Evolutionary conservation across 2,888 invertebrate species (phyloP), one percentile per base, ranked within the genome.

Genomic region (Limenitis camilla): DNA sequence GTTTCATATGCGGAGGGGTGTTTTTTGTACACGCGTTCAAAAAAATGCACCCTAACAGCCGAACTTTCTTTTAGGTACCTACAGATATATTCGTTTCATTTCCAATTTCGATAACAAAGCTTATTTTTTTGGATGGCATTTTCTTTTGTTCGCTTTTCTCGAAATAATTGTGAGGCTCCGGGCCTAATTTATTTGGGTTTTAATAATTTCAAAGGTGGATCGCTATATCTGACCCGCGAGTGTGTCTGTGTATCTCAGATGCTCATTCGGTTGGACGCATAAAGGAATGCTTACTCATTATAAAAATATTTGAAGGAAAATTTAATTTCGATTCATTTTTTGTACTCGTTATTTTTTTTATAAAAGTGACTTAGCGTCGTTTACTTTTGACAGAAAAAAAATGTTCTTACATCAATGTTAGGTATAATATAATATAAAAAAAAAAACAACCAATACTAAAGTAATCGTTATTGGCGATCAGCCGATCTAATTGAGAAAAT

Each of bases 61-160:
- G 67, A 70, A 74, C 71, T 80, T 71, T 79, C 77, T 77, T 76
- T 77, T 84, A 81, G 78, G 75, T 85, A 83, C 76, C 76, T 78
- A 76, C 71, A 62, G 67, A 66, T 69, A 75, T 81, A 76, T 76
- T 72, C 76, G 71, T 78, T 81, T 74, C 77, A 66, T 78, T 84
- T 80, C 81, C 84, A 83, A 86, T 86, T 86, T 80, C 81, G 82
- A 87, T 85, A 85, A 86, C 86, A 86, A 86, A 76, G 84, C 81
- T 78, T 76, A 76, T 79, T 74, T 78, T 69, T 69, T 75, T 71
- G 65, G 72, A 72, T 68, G 68, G 66, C 69, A 61, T 64, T 60
- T 75, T 69, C 67, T 73, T 76, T 78, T 75, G 73, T 76, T 65
- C 68, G 67, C 66, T 63, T 61, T 64, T 64, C 69, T 66, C 61